Evolutionary conservation across 2,888 invertebrate species (phyloP).

Genomic region (Conus canariensis): DNA sequence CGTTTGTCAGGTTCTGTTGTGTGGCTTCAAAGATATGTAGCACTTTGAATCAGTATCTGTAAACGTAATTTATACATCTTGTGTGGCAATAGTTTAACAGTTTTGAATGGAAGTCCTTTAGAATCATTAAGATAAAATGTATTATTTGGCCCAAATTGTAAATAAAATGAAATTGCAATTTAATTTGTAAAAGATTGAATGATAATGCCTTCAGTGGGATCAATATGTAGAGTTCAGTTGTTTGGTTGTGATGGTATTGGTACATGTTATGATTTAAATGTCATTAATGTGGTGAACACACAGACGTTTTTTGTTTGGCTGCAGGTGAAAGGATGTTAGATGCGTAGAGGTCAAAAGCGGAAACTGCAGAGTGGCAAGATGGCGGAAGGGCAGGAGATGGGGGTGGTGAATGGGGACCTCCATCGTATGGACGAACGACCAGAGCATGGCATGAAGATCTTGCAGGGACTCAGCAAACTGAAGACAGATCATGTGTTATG

Average conservation of each 20-base stretch:
- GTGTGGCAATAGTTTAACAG: too few species aligned
- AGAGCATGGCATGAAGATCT: conserved; percentile 77
- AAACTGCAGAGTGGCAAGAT: conserved; percentile 47
- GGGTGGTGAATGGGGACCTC: conserved; percentile 56
- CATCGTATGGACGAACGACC: conserved; percentile 71
- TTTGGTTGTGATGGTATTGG: not conserved
- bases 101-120: too few species aligned
- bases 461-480: conserved; percentile 76
- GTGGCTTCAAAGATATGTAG: too few species aligned
- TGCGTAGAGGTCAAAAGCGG: conserved; percentile 53
- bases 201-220: too few species aligned
- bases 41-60: too few species aligned
- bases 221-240: not conserved
- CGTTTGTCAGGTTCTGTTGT: too few species aligned
- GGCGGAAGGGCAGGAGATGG: conserved; percentile 58
- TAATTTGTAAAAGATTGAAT: not conserved
- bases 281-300: not conserved
- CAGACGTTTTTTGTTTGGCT: not conserved
- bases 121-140: not conserved
- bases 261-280: not conserved
- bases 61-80: too few species aligned
- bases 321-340: conserved; percentile 51
- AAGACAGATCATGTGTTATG: conserved; percentile 77
- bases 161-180: not conserved
- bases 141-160: not conserved